Base-by-base conservation (phyloP, 2,113 vertebrate genomes). In the Leptocoma aspasia region DNA sequence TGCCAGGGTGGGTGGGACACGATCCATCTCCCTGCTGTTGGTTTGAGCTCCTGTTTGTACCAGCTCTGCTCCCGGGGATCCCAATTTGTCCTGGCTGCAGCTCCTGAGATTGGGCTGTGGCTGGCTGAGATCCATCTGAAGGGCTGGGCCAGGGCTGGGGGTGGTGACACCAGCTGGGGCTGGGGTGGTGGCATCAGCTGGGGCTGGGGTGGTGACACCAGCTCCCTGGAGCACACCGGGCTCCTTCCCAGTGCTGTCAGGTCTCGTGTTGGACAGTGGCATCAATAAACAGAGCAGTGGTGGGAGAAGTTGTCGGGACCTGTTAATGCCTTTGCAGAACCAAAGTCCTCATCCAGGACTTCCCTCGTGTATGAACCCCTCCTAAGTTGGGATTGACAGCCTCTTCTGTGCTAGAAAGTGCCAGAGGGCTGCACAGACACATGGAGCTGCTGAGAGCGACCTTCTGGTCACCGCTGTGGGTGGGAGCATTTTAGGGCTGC, bases 391-490 rank as follows among this genome's bases (percentile, higher is more conserved):
- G 6, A 37, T 57, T 65, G 26, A 7, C 1, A 3, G 16, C 31
- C 45, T 60, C 11, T 33, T 54, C 24, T 0, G 0, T 5, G 35
- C 49, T 23, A 8, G n/a, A 8, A 53, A 10, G 82, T 1, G 1
- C 15, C 30, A 11, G 35, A 47, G n/a, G 26, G 44, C 31, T 39
- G 23, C 0, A 0, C 21, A 52, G 73, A 47, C 39, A 7, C 0
- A 1, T 2, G 19, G 35, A 50, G 57, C 49, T 63, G 53, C 64
- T 11, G 28, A 42, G 73, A 72, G 47, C 53, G 12, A 7, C 65
- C 4, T 13, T n/a, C 18, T 1, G 1, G 26, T 45, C 64, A 7
- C 41, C 0, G 1, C n/a, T 5, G 1, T 7, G 1, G 41, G 11
- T 68, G 12, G 49, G 8, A 68, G 49, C 2, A 1, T 42, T 82